Evolutionary conservation across 2,113 vertebrate species (phyloP).

Genomic region (Oncorhynchus tshawytscha): DNA sequence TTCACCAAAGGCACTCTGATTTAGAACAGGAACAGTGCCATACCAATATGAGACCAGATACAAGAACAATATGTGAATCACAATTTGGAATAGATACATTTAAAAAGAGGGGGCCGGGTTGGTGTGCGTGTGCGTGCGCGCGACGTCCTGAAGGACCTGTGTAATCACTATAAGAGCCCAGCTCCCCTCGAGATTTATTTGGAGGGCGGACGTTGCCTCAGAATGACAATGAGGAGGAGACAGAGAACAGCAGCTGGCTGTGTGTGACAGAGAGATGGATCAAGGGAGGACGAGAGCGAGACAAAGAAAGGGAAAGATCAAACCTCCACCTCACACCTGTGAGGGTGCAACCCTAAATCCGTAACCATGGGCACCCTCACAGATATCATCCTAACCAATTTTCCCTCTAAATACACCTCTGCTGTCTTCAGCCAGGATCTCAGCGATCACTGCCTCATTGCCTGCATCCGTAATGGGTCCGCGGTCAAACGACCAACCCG

Average conservation of each 20-base stretch:
- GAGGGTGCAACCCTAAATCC: no score
- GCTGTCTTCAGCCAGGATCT: no score
- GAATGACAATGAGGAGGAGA: constrained; percentile 64
- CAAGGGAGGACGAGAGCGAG: constrained; percentile 40
- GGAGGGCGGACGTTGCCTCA: constrained; percentile 36
- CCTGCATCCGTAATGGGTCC: no score
- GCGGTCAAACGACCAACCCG: no score
- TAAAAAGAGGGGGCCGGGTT: neutral
- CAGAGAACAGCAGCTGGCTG: constrained; percentile 53
- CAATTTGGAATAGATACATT: neutral
- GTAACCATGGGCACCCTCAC: no score
- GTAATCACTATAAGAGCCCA: constrained; percentile 56
- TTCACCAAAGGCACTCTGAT: constrained; percentile 26
- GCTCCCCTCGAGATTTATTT: constrained; percentile 39
- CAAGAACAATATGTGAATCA: neutral
- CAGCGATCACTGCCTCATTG: no score
- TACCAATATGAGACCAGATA: constrained; percentile 1
- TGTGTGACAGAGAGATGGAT: constrained; percentile 32
- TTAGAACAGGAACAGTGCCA: neutral
- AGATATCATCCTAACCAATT: no score
- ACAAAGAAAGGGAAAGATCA: constrained; percentile 47
- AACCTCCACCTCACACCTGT: constrained; percentile 54
- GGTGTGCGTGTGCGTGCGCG: neutral
- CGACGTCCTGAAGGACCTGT: constrained; percentile 27
- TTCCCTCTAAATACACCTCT: no score